These are phyloP conservation scores for Cephus cinctus DNA, from an alignment of 1,140 invertebrate species.

Conservation along the genomic window DNA sequence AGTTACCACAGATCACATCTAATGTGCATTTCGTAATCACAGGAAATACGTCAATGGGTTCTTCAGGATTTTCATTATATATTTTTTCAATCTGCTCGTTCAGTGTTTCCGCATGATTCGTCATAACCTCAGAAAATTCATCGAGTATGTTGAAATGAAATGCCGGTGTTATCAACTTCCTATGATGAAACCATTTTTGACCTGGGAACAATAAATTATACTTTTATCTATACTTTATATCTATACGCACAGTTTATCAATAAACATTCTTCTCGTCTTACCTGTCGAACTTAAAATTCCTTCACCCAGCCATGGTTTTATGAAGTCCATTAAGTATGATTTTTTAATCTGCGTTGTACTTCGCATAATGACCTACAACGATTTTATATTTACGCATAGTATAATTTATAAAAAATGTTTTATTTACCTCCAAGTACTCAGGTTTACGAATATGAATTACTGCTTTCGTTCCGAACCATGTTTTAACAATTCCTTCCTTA, in stretches of 20 bases:
- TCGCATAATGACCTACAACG: constrained; percentile 36
- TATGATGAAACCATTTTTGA: constrained; percentile 70
- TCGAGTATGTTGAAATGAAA: constrained; percentile 85
- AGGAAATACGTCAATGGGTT: constrained; percentile 62
- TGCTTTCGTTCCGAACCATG: constrained; percentile 25
- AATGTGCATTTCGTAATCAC: constrained; percentile 66
- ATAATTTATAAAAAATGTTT: background rate
- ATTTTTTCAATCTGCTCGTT: constrained; percentile 42
- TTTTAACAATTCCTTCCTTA: constrained; percentile 30
- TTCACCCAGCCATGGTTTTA: constrained; percentile 67
- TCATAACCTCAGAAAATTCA: constrained; percentile 72
- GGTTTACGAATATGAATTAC: constrained; percentile 34
- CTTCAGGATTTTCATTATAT: constrained; percentile 38
- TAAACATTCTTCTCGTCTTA: constrained; percentile 25
- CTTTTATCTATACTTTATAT: background rate
- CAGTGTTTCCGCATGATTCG: constrained; percentile 68
- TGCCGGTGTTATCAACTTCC: constrained; percentile 79
- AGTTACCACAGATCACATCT: constrained; percentile 72
- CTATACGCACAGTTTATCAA: background rate
- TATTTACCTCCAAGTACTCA: constrained; percentile 32
- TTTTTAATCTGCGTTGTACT: constrained; percentile 63
- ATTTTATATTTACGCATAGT: constrained; percentile 4
- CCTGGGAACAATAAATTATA: constrained; percentile 47
- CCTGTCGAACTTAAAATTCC: constrained; percentile 68
- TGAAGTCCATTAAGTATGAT: constrained; percentile 62